Evolutionary conservation across 2,888 invertebrate genomes (phyloP), one percentile per base, ranked within the genome.

Genomic region (Helleia helle): DNA sequence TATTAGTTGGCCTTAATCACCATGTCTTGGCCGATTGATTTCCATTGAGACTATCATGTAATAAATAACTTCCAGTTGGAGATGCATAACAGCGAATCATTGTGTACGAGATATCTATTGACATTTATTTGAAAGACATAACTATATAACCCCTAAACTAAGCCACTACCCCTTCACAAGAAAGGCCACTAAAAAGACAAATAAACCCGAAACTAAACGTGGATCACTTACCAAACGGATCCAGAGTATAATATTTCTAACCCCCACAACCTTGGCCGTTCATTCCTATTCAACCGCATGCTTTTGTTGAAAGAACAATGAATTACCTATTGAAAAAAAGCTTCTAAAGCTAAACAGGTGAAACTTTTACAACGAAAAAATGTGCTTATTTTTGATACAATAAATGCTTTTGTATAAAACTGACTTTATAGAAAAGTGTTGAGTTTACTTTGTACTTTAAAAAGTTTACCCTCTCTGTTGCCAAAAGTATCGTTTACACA

Each of bases 141-240:
- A n/a, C n/a, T n/a, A n/a, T n/a, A n/a, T n/a, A n/a, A n/a, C n/a
- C n/a, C n/a, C n/a, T n/a, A n/a, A 12, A 12, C 15, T n/a, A 18
- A 34, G 8, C 22, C 12, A 18, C 18, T 1, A 22, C 12, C 22
- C 7, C 8, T 12, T 8, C 4, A 34, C 12, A 34, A 18, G 12
- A 22, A 34, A 34, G 34, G 12, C 18, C 17, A 34, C 22, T 12
- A 34, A 34, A 34, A 18, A 31, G 1, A 31, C 9, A 31, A 18
- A 22, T 12, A 11, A n/a, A n/a, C n/a, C 12, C 34, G 17, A 34
- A 34, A 18, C 18, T 12, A 34, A 34, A n/a, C n/a, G 18, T 34
- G 22, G 34, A 34, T 34, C 34, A 18, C 22, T 34, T 34, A 34
- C 34, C 18, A 22, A 22, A 34, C 34, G 17, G 34, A 34, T 34